Evolutionary conservation across 2,113 vertebrate species (phyloP), one percentile per base, ranked within the genome.

Genomic region (Vicugna pacos): DNA sequence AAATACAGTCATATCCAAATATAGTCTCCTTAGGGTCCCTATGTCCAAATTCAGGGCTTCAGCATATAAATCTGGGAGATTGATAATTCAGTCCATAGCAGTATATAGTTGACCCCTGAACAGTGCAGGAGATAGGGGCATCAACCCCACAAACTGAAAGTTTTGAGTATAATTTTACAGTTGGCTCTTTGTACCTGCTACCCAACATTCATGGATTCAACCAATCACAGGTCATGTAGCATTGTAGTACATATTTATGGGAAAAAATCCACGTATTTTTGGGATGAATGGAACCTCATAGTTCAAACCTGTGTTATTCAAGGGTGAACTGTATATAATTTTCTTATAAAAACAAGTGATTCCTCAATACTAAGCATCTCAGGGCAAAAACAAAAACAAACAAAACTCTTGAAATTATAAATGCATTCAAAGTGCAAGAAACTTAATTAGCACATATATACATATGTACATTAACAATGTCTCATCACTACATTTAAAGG

Each of bases 381-480:
- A 96, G 86, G 64, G 2, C 15, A 89, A 96, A 97, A 79, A 15
- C 1, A 70, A 46, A 65, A 38, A 14, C 0, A 82, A 62, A 60
- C 1, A 38, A 30, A 28, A 42, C 52, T 88, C 58, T 81, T 93
- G 22, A 48, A 93, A 83, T 24, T 92, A 15, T 91, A 97, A 96
- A 97, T 93, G 96, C 4, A 93, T 96, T 79, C 82, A 93, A 81
- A 93, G 90, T 96, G 15, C n/a, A 92, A 56, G 35, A 30, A 86
- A 92, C 96, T 95, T 93, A 97, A 90, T 97, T 94, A 67, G 10
- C 93, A 35, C 35, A 81, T n/a, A 0, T 30, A 58, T 60, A 64
- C 48, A 54, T 73, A 3, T 73, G 46, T 96, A 73, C 92, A 7
- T 91, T 95, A 98, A 89, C 0, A 93, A 32, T 98, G 75, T 96